Base-by-base conservation (phyloP, 2,113 vertebrate genomes). In the Aphyosemion australe region DNA sequence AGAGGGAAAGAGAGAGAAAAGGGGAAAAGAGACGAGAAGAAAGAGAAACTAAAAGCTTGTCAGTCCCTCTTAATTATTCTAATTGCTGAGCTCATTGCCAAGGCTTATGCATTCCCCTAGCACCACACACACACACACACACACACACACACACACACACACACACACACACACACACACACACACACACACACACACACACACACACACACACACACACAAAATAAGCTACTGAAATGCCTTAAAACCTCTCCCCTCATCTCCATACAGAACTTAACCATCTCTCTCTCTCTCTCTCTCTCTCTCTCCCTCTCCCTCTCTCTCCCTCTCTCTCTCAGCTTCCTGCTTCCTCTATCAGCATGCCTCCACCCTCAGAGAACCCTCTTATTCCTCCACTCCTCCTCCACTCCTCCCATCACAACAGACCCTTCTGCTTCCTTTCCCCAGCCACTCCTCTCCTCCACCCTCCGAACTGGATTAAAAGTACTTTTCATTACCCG, bases 401-500 rank as follows among this genome's bases (percentile, higher is more conserved):
- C 84, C 84, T 79, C 65, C 47, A 66, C 84, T 80, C 84, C 80
- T 84, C 85, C 88, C 86, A 81, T 87, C 89, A 89, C 83, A 88
- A 83, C 87, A 87, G 82, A 80, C 79, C 85, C 84, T 84, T 85
- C 86, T 85, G 83, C 87, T 80, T 84, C 69, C 70, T 74, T 85
- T 76, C 67, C 74, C 53, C 84, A 84, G 82, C 83, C 82, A 82
- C 87, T 88, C 88, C 84, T 86, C 87, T 86, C 84, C 80, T 85
- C 83, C 87, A 77, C 82, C 86, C 87, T 89, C 80, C 81, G 78
- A 85, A 89, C 87, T 83, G 90, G 90, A 91, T 91, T 91, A 91
- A 90, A 91, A 91, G 90, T 91, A 91, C 88, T 91, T 90, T 91
- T 90, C 88, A 91, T 91, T 91, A 91, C 88, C 84, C 83, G 76